Evolutionary conservation across 2,888 invertebrate genomes (phyloP).

Genomic region (Panopea generosa): DNA sequence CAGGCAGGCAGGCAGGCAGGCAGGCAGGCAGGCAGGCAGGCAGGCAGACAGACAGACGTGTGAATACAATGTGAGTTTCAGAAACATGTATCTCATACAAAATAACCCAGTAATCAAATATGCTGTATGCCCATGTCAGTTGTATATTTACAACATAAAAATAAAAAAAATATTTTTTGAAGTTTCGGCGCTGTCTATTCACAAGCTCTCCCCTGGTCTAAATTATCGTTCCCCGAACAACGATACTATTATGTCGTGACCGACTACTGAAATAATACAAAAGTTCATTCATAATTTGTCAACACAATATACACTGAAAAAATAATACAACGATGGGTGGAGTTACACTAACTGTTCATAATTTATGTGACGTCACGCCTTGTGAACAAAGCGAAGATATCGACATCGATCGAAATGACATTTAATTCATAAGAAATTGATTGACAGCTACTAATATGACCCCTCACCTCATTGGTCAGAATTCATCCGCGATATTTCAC

Average conservation of each 20-base stretch:
- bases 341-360: constrained; percentile 48
- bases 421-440: constrained; percentile 67
- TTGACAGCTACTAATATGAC: constrained; percentile 61
- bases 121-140: too few species aligned
- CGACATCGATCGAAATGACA: constrained; percentile 14
- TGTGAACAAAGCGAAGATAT: constrained; percentile 36
- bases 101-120: too few species aligned
- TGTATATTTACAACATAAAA: too few species aligned
- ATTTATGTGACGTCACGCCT: constrained; percentile 70
- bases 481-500: constrained; percentile 71
- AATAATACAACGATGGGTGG: constrained; percentile 31
- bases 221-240: too few species aligned
- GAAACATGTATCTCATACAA: too few species aligned
- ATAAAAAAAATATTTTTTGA: too few species aligned
- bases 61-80: not conserved
- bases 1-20: not conserved
- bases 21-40: not conserved
- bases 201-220: too few species aligned
- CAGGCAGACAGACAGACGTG: too few species aligned
- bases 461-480: constrained; percentile 68
- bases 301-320: not conserved
- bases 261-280: too few species aligned
- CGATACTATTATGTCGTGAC: too few species aligned
- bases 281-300: constrained; percentile 31
- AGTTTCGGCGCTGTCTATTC: too few species aligned